Percentiles rank a stretch among this genome's conserved stretches.
phyloP scores from a whole-genome alignment of 2,797 vertebrate genomes.

The Rhyacichthys aspro region DNA sequence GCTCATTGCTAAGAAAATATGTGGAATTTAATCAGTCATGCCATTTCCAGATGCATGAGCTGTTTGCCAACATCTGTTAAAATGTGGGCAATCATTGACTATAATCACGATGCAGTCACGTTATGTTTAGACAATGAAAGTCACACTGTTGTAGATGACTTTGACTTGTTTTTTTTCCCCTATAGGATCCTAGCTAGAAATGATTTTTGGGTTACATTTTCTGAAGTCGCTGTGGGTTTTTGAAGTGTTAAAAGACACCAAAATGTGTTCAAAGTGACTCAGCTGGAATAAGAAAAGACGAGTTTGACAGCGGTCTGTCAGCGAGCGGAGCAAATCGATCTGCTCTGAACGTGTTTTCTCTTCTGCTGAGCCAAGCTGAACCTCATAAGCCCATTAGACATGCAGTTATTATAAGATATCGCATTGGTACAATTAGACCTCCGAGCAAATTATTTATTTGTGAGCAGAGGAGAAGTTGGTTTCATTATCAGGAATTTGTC shows the following conservation, averaged over 20 bases:
- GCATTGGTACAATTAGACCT: conserved; percentile 21
- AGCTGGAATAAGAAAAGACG: conserved; percentile 5
- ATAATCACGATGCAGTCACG: background rate
- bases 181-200: background rate
- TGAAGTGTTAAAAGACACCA: background rate
- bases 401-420: conserved; percentile 40
- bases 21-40: no score
- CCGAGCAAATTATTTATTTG: conserved; percentile 26
- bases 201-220: background rate
- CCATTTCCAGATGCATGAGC: background rate
- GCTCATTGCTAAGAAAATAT: no score
- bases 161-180: no score
- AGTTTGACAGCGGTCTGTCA: conserved; percentile 24
- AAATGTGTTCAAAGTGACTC: conserved; percentile 13
- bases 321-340: conserved; percentile 18
- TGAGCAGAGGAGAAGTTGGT: background rate
- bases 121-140: background rate
- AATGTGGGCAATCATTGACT: background rate
- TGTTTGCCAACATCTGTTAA: background rate
- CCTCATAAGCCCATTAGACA: conserved; percentile 34
- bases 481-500: conserved; percentile 45
- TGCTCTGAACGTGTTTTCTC: conserved; percentile 3
- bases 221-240: background rate
- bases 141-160: background rate
- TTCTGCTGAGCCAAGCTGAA: conserved; percentile 23